Evolutionary conservation across 2,797 vertebrate genomes (phyloP).

Genomic region (Lacerta viridis): DNA sequence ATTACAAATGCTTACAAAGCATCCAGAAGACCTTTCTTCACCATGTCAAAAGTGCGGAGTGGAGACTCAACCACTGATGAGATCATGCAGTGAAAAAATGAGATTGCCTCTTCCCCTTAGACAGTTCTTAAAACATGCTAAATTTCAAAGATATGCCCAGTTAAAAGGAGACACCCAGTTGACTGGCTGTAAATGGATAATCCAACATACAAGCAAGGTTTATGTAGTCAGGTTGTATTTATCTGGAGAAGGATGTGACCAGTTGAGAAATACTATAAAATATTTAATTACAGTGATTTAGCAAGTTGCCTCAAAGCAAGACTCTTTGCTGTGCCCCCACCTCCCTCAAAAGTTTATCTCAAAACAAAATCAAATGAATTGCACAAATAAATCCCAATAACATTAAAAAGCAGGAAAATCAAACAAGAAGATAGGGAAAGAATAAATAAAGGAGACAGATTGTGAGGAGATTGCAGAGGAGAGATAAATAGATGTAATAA

Average conservation of each 20-base stretch:
- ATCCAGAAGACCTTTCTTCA: not conserved
- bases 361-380: conserved; percentile 58
- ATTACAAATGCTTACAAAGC: not conserved
- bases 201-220: not conserved
- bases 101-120: not conserved
- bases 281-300: not conserved
- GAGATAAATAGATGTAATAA: conserved; percentile 76
- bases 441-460: conserved; percentile 68
- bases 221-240: conserved; percentile 3
- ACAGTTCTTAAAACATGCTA: not conserved
- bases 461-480: conserved; percentile 57
- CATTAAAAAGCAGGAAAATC: conserved; percentile 59
- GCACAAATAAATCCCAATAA: conserved; percentile 63
- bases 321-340: not conserved
- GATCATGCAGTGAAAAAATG: not conserved
- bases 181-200: not conserved
- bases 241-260: conserved; percentile 19
- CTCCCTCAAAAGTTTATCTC: conserved; percentile 29
- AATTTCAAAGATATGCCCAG: conserved; percentile 5
- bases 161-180: conserved; percentile 3
- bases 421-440: conserved; percentile 49
- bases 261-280: conserved; percentile 30
- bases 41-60: not conserved
- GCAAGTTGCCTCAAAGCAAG: not conserved
- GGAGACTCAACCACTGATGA: not conserved